phyloP scores from a whole-genome alignment of 2,797 vertebrate species.

The Artibeus jamaicensis region DNA sequence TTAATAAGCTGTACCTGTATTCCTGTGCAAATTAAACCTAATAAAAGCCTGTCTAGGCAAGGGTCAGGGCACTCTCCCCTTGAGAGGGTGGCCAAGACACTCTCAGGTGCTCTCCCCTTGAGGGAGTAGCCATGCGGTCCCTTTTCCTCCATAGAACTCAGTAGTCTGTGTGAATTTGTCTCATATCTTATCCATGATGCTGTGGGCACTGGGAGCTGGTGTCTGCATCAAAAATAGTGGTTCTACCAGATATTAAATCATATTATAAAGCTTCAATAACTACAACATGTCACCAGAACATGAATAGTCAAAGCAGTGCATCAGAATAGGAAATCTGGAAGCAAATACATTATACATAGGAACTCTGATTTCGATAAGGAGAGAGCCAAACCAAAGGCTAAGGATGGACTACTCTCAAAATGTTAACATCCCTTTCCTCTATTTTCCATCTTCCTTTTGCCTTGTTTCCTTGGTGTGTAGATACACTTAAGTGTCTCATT shows the following conservation, averaged over 20 bases:
- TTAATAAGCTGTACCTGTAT: too few species aligned
- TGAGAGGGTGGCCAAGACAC: too few species aligned
- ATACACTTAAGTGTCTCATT: not conserved
- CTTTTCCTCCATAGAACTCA: too few species aligned
- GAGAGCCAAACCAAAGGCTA: not conserved
- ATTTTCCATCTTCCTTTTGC: not conserved
- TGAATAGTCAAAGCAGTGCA: not conserved
- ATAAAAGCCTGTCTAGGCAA: too few species aligned
- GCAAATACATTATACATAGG: not conserved
- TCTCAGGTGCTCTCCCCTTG: too few species aligned
- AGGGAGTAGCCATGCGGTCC: too few species aligned
- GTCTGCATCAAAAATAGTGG: not conserved
- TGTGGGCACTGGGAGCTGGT: too few species aligned
- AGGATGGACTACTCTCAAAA: not conserved
- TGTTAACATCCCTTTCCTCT: not conserved
- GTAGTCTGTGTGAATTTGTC: too few species aligned
- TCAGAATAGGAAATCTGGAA: too few species aligned
- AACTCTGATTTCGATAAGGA: not conserved
- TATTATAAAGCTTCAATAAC: not conserved
- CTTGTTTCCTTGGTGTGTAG: not conserved
- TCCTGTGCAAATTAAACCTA: too few species aligned
- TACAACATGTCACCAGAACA: not conserved
- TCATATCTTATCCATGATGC: too few species aligned
- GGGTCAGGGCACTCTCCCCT: too few species aligned
- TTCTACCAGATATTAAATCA: not conserved